Evolutionary conservation across 2,888 invertebrate species (phyloP).

Genomic region (Thecocarcelia acutangulata): DNA sequence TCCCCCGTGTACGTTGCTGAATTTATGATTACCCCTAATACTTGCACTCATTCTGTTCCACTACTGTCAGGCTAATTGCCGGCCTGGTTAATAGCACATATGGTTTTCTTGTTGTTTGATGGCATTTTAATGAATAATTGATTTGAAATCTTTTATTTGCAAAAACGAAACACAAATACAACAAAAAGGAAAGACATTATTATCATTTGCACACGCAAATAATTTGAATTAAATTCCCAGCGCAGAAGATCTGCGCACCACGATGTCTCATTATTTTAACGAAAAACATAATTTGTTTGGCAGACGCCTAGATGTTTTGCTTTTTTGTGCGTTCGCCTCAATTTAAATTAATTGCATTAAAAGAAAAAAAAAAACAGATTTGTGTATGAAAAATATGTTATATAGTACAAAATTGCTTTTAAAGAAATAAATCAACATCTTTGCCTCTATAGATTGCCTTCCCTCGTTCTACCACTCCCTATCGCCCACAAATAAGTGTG

Average conservation of each 20-base stretch:
- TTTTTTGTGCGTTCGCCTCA: not conserved
- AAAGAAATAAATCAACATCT: not conserved
- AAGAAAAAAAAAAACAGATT: not conserved
- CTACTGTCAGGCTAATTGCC: constrained; percentile 59
- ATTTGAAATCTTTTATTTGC: constrained; percentile 26
- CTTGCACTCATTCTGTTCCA: constrained; percentile 19
- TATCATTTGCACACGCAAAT: constrained; percentile 18
- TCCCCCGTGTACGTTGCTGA: not conserved
- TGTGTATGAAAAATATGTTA: constrained; percentile 44
- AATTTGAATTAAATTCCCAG: not conserved
- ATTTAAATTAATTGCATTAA: constrained; percentile 4
- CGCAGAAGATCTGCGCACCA: constrained; percentile 27
- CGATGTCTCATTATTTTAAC: constrained; percentile 47
- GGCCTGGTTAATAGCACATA: constrained; percentile 42
- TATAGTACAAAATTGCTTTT: constrained; percentile 32
- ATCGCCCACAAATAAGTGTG: no score
- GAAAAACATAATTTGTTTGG: constrained; percentile 22
- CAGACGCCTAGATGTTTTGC: not conserved
- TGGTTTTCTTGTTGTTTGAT: constrained; percentile 41
- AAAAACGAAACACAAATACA: not conserved
- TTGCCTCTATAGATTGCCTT: no score
- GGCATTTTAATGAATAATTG: constrained; percentile 58
- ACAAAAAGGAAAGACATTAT: not conserved
- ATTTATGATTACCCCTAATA: constrained; percentile 1
- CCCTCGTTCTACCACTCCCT: no score